Evolutionary conservation across 2,888 invertebrate species (phyloP).

Genomic region (Coelopa pilipes): DNA sequence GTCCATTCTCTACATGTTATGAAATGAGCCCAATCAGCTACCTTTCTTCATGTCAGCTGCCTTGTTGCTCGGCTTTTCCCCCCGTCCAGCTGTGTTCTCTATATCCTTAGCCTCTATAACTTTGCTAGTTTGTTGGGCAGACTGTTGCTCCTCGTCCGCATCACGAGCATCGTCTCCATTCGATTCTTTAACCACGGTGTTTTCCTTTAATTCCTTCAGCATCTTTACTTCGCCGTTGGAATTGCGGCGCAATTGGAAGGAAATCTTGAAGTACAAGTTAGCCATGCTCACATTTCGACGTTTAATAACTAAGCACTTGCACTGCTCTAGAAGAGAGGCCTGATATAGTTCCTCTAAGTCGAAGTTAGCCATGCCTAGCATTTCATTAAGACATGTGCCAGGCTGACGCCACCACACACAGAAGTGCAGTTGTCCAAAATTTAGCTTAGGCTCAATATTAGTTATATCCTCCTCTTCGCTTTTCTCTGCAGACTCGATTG

Average conservation of each 20-base stretch:
- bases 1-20: conserved; percentile 8
- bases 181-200: conserved; percentile 33
- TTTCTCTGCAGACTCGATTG: conserved; percentile 16
- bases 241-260: conserved; percentile 44
- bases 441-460: conserved; percentile 6
- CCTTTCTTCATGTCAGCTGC: conserved; percentile 29
- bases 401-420: conserved; percentile 64
- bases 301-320: conserved; percentile 57
- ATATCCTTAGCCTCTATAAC: conserved; percentile 32
- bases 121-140: conserved; percentile 14
- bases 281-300: conserved; percentile 56
- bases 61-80: conserved; percentile 17
- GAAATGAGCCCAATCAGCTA: conserved; percentile 25
- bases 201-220: conserved; percentile 20
- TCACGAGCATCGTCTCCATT: conserved; percentile 43
- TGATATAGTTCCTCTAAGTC: conserved; percentile 55
- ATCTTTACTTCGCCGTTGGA: conserved; percentile 18
- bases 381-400: conserved; percentile 60
- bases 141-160: conserved; percentile 25
- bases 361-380: conserved; percentile 58
- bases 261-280: conserved; percentile 59
- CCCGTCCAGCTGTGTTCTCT: conserved; percentile 22
- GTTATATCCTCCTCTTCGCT: conserved; percentile 36
- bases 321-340: conserved; percentile 58
- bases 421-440: conserved; percentile 56